Percentiles rank a stretch among this genome's conserved stretches.
Conservation (phyloP, 2,888 invertebrate genomes). For the Coronaproctus castanopsis region DNA sequence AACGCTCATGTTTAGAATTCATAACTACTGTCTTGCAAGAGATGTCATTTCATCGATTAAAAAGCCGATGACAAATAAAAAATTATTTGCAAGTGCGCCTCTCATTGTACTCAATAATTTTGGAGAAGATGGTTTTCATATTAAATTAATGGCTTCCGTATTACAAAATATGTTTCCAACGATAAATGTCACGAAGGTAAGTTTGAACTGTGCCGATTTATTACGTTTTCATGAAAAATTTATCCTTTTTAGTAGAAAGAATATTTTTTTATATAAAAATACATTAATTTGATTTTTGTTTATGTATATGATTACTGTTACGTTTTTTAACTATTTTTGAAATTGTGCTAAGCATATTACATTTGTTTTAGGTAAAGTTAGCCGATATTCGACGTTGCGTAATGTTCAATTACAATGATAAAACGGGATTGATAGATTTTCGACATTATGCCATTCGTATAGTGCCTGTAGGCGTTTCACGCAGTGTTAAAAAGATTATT, state of each 20-base stretch:
- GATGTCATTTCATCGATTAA: conserved; percentile 73
- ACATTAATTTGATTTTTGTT: too few species aligned
- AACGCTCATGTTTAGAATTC: conserved; percentile 69
- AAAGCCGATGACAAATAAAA: conserved; percentile 61
- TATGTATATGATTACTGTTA: too few species aligned
- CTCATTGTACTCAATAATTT: conserved; percentile 79
- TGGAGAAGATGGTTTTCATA: conserved; percentile 67
- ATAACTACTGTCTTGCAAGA: conserved; percentile 56
- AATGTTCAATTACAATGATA: conserved; percentile 69
- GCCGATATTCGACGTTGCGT: conserved; percentile 72
- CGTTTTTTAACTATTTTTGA: too few species aligned
- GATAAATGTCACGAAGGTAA: conserved; percentile 73
- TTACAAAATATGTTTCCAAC: conserved; percentile 98
- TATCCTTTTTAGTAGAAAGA: too few species aligned
- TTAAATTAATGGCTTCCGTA: conserved; percentile 82
- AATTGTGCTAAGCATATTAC: too few species aligned
- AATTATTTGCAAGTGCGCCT: conserved; percentile 71
- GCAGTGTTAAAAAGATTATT: conserved; percentile 78
- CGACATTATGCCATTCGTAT: conserved; percentile 88
- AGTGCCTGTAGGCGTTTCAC: conserved; percentile 73
- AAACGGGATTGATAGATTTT: conserved; percentile 69
- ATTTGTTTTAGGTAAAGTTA: conserved; percentile 50
- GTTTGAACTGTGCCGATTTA: too few species aligned
- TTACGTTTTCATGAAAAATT: too few species aligned
- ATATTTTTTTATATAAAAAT: too few species aligned